Evolutionary conservation across 2,888 invertebrate species (phyloP).

Genomic region (Antheraea assamensis): DNA sequence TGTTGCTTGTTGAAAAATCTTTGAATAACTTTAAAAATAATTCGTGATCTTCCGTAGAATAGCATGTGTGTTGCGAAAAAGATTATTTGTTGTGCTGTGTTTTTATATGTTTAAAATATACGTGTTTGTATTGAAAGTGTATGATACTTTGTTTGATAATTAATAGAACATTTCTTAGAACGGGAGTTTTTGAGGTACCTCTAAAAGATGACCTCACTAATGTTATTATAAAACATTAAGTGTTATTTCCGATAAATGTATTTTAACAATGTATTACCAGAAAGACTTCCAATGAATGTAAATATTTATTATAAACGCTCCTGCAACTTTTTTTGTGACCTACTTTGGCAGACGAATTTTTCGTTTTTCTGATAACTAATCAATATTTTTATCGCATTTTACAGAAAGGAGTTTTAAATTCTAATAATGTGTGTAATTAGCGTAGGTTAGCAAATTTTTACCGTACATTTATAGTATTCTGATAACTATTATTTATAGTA

Average conservation of each 20-base stretch:
- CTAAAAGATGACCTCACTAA: constrained; percentile 11
- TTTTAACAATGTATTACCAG: constrained; percentile 1
- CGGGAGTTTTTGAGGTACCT: constrained; percentile 3
- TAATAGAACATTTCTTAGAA: constrained; percentile 29
- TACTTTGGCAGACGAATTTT: neutral
- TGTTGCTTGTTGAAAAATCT: constrained; percentile 35
- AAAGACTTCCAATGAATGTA: neutral
- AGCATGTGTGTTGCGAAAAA: constrained; percentile 2
- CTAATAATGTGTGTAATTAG: neutral
- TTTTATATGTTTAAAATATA: constrained; percentile 13
- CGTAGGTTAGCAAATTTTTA: neutral
- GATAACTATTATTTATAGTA: neutral
- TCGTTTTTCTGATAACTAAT: neutral
- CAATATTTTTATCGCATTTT: neutral
- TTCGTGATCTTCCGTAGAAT: constrained; percentile 14
- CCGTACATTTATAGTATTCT: neutral
- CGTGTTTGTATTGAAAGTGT: neutral
- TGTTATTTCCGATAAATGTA: constrained; percentile 11
- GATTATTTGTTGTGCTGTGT: constrained; percentile 23
- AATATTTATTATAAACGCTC: neutral
- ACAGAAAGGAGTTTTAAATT: neutral
- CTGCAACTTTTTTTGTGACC: neutral
- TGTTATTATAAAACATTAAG: neutral
- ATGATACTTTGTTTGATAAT: constrained; percentile 18
- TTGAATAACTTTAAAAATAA: constrained; percentile 29